A percentile compares a stretch with the other conserved stretches of the same genome.
phyloP scores from a whole-genome alignment of 53 echinoderm and acorn worm genomes.

The Echinometra lucunter region DNA sequence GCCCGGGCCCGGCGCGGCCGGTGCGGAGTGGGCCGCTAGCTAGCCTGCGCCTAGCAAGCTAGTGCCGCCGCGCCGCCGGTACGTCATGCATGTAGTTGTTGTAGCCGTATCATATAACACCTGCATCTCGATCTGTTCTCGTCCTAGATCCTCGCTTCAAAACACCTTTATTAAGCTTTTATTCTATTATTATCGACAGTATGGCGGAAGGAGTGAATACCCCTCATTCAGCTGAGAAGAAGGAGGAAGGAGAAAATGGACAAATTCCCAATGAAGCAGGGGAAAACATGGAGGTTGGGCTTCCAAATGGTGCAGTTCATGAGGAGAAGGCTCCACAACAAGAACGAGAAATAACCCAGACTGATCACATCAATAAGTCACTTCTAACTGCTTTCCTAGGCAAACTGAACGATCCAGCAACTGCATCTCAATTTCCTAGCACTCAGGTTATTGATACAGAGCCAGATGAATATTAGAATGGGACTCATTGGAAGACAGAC shows the following conservation, averaged over 20 bases:
- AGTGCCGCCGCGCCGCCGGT: not conserved
- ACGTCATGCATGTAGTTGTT: no score
- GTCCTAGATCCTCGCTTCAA: not conserved
- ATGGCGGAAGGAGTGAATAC: slow-evolving; percentile 66
- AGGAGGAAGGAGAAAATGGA: slow-evolving; percentile 20
- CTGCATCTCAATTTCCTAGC: slow-evolving; percentile 68
- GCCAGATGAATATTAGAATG: slow-evolving; percentile 28
- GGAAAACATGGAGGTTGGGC: slow-evolving; percentile 50
- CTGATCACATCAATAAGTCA: slow-evolving; percentile 89
- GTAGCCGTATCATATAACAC: no score
- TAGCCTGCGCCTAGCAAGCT: no score
- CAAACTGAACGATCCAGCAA: slow-evolving; percentile 84
- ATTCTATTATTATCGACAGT: not conserved
- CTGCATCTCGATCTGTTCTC: no score
- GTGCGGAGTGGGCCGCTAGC: not conserved
- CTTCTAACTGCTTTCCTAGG: slow-evolving; percentile 87
- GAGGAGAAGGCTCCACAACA: not conserved
- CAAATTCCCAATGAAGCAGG: slow-evolving; percentile 33
- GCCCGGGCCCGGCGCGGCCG: not conserved
- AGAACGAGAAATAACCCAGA: slow-evolving; percentile 79
- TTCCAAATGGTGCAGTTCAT: not conserved
- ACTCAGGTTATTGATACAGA: slow-evolving; percentile 68
- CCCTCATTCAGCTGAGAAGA: slow-evolving; percentile 56
- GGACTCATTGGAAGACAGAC: no score
- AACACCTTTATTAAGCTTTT: not conserved